Conservation (phyloP, 2,888 invertebrate species). For the Perithous albicinctus region DNA sequence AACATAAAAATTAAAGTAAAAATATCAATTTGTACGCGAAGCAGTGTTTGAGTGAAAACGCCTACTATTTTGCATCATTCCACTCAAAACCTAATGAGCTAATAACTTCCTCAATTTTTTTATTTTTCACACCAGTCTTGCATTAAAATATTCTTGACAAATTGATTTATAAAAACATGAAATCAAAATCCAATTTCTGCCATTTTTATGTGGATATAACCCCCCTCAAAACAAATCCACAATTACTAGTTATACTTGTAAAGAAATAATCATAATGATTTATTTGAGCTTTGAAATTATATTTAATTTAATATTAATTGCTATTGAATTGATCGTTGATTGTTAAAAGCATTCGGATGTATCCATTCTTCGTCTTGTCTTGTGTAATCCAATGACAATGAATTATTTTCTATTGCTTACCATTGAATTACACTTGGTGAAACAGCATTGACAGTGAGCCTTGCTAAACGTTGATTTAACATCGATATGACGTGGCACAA, state of each 20-base stretch:
- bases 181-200: no score
- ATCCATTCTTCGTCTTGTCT: not conserved
- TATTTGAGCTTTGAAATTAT: not conserved
- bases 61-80: no score
- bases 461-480: not conserved
- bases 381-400: not conserved
- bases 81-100: no score
- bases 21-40: no score
- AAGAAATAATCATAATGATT: not conserved
- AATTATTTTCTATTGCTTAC: not conserved
- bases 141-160: no score
- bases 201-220: no score
- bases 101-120: no score
- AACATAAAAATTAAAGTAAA: no score
- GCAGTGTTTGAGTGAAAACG: no score
- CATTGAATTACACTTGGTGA: not conserved
- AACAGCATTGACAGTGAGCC: not conserved
- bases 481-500: constrained; percentile 11
- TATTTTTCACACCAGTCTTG: no score
- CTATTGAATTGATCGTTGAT: not conserved
- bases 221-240: not conserved
- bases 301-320: not conserved
- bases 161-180: no score
- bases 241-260: not conserved
- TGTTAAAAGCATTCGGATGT: not conserved